These are phyloP conservation scores for Microctenopoma steveboyesi DNA, from an alignment of 2,797 vertebrate genomes.

Conservation along the genomic window DNA sequence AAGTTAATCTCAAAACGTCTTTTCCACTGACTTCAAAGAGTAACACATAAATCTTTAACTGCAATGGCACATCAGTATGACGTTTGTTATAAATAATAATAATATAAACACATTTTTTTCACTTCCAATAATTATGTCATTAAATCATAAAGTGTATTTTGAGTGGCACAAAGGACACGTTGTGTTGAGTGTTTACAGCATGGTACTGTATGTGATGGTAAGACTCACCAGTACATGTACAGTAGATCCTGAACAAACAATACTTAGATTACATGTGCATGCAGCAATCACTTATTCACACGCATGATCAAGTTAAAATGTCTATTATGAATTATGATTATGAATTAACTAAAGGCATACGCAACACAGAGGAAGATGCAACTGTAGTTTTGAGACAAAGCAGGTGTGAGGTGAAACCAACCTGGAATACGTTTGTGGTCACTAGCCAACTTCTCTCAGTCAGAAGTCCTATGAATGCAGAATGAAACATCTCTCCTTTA, in stretches of 20 bases:
- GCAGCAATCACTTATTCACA: background rate
- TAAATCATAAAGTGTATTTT: background rate
- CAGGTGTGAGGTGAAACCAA: too few relatives aligned
- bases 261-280: background rate
- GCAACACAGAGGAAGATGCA: background rate
- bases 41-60: background rate
- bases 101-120: conserved; percentile 22
- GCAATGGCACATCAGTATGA: background rate
- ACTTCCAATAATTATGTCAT: background rate
- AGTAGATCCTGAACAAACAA: too few relatives aligned
- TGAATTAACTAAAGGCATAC: background rate
- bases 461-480: too few relatives aligned
- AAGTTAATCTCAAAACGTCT: conserved; percentile 7
- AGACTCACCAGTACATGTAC: too few relatives aligned
- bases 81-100: conserved; percentile 8
- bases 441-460: too few relatives aligned
- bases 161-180: background rate
- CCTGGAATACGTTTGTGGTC: too few relatives aligned
- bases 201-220: too few relatives aligned
- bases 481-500: too few relatives aligned
- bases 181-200: too few relatives aligned
- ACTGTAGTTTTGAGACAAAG: background rate
- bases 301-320: background rate
- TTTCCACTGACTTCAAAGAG: conserved; percentile 29
- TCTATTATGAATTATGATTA: too few relatives aligned